phyloP scores from a whole-genome alignment of 2,888 invertebrate species.

The Chironomus tentans region DNA sequence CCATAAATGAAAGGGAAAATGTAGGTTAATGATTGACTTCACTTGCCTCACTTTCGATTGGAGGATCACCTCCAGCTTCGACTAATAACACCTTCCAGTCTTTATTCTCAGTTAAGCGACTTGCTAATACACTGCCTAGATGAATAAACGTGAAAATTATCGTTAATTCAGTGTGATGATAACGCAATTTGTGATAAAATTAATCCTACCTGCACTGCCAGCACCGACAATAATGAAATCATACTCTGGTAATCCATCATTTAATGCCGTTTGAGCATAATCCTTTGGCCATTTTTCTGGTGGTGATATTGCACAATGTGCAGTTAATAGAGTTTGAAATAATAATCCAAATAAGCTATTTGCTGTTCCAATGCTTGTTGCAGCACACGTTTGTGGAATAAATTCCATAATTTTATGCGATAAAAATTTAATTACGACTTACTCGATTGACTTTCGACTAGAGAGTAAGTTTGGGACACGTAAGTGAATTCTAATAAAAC shows the following conservation, averaged over 20 bases:
- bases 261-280: constrained; percentile 14
- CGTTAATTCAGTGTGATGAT: background rate
- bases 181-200: background rate
- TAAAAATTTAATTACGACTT: too few relatives aligned
- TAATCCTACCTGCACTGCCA: constrained; percentile 44
- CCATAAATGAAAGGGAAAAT: background rate
- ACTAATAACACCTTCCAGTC: constrained; percentile 43
- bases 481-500: background rate
- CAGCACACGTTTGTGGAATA: constrained; percentile 26
- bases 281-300: constrained; percentile 26
- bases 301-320: constrained; percentile 24
- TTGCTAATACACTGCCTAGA: constrained; percentile 39
- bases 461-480: background rate
- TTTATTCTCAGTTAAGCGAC: constrained; percentile 42
- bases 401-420: constrained; percentile 1
- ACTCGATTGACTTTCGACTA: too few relatives aligned
- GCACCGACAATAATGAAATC: constrained; percentile 45
- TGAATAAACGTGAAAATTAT: constrained; percentile 28
- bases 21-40: background rate
- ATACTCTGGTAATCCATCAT: constrained; percentile 33
- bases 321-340: constrained; percentile 17
- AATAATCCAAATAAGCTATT: constrained; percentile 13
- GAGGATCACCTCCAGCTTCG: constrained; percentile 46
- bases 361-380: constrained; percentile 28
- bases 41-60: constrained; percentile 38